Evolutionary conservation across 2,888 invertebrate genomes (phyloP).

Genomic region (Limnephilus lunatus): DNA sequence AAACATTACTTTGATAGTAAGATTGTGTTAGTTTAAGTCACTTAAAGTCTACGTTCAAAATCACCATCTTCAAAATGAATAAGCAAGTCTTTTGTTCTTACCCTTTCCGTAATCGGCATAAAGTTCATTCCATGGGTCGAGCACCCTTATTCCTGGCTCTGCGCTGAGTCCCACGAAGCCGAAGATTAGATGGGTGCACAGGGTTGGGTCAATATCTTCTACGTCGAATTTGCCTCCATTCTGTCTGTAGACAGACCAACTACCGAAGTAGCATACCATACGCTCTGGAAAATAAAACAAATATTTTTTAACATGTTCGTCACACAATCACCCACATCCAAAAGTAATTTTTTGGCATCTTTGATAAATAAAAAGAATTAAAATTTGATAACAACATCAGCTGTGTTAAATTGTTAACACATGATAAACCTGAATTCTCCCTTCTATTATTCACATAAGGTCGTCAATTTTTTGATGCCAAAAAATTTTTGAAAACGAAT

Average conservation of each 20-base stretch:
- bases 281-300: constrained; percentile 72
- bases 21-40: too few relatives aligned
- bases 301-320: not conserved
- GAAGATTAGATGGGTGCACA: constrained; percentile 87
- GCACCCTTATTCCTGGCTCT: constrained; percentile 75
- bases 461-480: not conserved
- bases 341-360: not conserved
- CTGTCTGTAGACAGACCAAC: constrained; percentile 85
- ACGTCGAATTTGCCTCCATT: constrained; percentile 82
- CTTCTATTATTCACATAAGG: not conserved
- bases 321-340: not conserved
- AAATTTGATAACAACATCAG: too few relatives aligned
- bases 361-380: too few relatives aligned
- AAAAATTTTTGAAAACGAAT: not conserved
- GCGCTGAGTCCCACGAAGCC: constrained; percentile 82
- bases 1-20: not conserved
- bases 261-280: constrained; percentile 82
- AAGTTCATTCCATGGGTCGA: constrained; percentile 81
- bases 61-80: too few relatives aligned
- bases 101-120: constrained; percentile 78
- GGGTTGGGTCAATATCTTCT: constrained; percentile 79
- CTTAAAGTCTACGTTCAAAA: too few relatives aligned
- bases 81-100: not conserved
- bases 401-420: too few relatives aligned
- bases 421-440: too few relatives aligned